phyloP scores from a whole-genome alignment of 2,888 invertebrate genomes.

The Crossocerus cetratus region DNA sequence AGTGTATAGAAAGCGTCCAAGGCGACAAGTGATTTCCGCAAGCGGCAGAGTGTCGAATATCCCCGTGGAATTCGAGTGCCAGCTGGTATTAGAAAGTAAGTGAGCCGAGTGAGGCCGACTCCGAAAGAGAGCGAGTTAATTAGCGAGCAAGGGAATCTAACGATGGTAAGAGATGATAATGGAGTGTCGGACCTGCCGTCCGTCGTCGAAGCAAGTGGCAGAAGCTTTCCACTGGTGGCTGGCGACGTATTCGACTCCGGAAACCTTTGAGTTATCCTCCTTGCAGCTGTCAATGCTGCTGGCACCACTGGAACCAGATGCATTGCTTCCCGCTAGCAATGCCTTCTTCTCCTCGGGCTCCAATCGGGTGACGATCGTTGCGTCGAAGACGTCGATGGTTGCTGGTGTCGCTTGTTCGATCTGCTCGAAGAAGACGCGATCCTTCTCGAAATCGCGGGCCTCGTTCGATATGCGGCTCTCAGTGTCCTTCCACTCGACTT shows the following conservation, averaged over 20 bases:
- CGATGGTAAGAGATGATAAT: constrained; percentile 15
- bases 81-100: constrained; percentile 1
- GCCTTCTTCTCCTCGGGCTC: constrained; percentile 53
- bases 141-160: not conserved
- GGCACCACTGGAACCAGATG: constrained; percentile 61
- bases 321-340: constrained; percentile 36
- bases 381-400: constrained; percentile 63
- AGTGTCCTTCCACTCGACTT: constrained; percentile 73
- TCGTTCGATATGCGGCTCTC: constrained; percentile 53
- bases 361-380: constrained; percentile 58
- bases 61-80: not conserved
- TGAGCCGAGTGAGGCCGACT: not conserved
- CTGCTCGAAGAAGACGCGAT: constrained; percentile 56
- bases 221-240: constrained; percentile 38
- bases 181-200: constrained; percentile 56
- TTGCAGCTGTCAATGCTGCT: constrained; percentile 66
- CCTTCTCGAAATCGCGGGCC: constrained; percentile 51
- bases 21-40: not conserved
- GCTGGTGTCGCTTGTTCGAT: constrained; percentile 48
- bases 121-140: constrained; percentile 10
- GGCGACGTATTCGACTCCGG: not conserved
- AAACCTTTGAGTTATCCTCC: constrained; percentile 25
- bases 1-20: too few relatives aligned
- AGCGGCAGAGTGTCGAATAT: not conserved
- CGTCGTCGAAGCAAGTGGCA: constrained; percentile 28